These are phyloP conservation scores for Heloderma charlesbogerti DNA, from an alignment of 2,113 vertebrate species.

Conservation along the genomic window DNA sequence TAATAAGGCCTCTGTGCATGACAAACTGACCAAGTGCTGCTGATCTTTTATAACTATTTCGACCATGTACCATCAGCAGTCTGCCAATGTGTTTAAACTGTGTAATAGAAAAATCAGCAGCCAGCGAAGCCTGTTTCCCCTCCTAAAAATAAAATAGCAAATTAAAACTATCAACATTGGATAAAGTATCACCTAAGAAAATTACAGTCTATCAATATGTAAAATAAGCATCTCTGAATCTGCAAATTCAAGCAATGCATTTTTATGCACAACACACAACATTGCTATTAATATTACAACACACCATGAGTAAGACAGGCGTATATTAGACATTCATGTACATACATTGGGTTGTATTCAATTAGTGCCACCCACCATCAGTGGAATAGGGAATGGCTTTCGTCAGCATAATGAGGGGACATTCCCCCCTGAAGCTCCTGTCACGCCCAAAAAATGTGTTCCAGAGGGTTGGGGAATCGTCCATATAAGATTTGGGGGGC, in stretches of 20 bases:
- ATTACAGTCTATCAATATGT: not conserved
- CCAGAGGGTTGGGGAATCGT: not conserved
- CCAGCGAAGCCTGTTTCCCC: constrained; percentile 95
- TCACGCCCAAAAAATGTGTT: not conserved
- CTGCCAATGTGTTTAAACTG: constrained; percentile 95
- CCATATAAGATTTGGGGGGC: not conserved
- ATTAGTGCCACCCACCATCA: not conserved
- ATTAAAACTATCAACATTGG: not conserved
- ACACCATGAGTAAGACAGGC: not conserved
- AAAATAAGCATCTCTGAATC: not conserved
- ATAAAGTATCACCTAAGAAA: not conserved
- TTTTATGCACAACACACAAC: not conserved
- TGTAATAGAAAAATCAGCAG: constrained; percentile 96
- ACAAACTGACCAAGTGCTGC: constrained; percentile 96
- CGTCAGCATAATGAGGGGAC: not conserved
- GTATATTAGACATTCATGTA: no score
- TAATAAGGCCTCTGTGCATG: constrained; percentile 98
- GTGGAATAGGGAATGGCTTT: not conserved
- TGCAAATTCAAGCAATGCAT: constrained; percentile 15
- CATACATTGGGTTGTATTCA: not conserved
- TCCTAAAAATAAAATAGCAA: constrained; percentile 80
- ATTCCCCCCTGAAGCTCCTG: not conserved
- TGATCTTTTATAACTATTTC: constrained; percentile 98
- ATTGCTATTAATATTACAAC: not conserved
- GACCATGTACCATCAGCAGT: constrained; percentile 95